These are phyloP conservation scores for Sebastes flavidus DNA, from an alignment of 2,797 vertebrate genomes.

Conservation along the genomic window DNA sequence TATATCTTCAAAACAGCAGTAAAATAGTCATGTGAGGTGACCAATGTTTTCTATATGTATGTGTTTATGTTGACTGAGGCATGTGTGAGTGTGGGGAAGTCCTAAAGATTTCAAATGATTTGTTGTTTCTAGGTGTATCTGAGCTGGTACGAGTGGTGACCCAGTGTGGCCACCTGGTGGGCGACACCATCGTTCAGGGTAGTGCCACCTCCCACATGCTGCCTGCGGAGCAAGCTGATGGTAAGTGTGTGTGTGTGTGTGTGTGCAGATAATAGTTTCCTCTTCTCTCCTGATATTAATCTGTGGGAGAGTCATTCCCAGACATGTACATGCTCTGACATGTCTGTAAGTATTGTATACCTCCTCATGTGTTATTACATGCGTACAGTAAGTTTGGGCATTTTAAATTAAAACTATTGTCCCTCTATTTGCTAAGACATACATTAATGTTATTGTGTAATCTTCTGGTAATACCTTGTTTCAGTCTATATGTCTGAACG, in stretches of 20 bases:
- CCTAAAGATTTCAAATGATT: background rate
- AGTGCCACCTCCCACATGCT: conserved; percentile 91
- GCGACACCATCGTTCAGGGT: conserved; percentile 91
- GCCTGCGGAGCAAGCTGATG: conserved; percentile 89
- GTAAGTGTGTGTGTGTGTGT: conserved; percentile 20
- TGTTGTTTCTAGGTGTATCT: conserved; percentile 78
- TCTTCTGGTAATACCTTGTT: background rate
- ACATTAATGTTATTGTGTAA: background rate
- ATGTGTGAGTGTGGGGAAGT: background rate
- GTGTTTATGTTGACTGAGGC: background rate
- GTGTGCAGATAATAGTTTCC: background rate
- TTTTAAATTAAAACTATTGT: background rate
- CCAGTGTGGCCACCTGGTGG: conserved; percentile 90
- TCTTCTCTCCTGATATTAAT: conserved; percentile 6
- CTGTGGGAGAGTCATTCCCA: conserved; percentile 10
- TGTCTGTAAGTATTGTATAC: background rate
- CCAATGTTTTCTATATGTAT: background rate
- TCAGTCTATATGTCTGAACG: background rate
- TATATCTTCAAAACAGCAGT: too few species aligned
- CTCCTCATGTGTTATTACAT: background rate
- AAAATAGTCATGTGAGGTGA: background rate
- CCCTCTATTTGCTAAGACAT: background rate
- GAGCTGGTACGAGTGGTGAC: conserved; percentile 86
- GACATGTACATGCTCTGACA: background rate
- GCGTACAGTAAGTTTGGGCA: background rate